These are phyloP conservation scores for Bradypodion pumilum DNA, from an alignment of 2,797 vertebrate species.

Conservation along the genomic window DNA sequence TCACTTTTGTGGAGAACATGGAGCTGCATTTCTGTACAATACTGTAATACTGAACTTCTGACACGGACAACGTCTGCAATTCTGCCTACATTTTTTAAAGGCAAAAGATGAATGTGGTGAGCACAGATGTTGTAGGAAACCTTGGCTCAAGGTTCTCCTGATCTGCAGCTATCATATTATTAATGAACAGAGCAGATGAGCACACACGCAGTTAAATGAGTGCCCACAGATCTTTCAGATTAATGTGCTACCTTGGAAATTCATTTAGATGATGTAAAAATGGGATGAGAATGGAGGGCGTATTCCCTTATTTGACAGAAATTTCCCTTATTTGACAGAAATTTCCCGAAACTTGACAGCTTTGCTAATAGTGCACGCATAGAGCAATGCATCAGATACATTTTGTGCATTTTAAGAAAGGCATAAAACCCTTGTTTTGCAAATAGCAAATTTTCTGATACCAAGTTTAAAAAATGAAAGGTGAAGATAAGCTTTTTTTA, in stretches of 20 bases:
- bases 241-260: constrained; percentile 24
- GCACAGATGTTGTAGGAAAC: constrained; percentile 12
- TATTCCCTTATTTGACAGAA: not conserved
- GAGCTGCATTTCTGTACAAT: not conserved
- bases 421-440: no score
- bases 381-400: no score
- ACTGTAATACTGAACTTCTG: constrained; percentile 23
- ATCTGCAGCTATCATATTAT: constrained; percentile 12
- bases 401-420: no score
- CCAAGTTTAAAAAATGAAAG: no score
- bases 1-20: not conserved
- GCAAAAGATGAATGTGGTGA: constrained; percentile 15
- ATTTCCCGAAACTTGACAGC: no score
- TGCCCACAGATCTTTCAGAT: constrained; percentile 17
- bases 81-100: constrained; percentile 5
- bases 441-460: no score
- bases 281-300: constrained; percentile 12
- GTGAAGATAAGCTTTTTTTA: no score
- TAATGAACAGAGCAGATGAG: constrained; percentile 25
- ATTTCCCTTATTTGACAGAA: no score
- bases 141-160: constrained; percentile 10
- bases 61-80: not conserved
- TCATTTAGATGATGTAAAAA: constrained; percentile 32
- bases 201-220: constrained; percentile 15
- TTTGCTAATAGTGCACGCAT: no score